Evolutionary conservation across 1,140 invertebrate genomes (phyloP).

Genomic region (Pentalonia nigronervosa): DNA sequence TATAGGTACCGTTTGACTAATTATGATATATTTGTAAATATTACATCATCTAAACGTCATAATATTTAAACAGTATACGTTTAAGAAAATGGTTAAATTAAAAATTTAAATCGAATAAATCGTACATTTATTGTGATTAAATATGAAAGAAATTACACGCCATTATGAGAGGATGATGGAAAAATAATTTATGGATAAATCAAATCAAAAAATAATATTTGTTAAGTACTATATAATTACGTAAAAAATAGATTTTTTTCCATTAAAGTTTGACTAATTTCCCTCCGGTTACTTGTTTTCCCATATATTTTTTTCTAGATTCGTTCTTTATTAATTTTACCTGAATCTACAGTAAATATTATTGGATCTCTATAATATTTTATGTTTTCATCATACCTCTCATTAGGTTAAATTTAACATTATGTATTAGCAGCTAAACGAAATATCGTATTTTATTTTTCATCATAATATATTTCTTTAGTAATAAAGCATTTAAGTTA

Average conservation of each 20-base stretch:
- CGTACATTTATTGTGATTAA: background rate
- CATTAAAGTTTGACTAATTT: background rate
- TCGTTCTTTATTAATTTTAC: background rate
- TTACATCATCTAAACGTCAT: background rate
- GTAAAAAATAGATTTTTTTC: background rate
- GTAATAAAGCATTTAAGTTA: background rate
- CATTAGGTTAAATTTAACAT: background rate
- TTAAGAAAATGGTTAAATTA: background rate
- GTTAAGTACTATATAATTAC: background rate
- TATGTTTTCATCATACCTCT: background rate
- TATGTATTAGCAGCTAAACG: background rate
- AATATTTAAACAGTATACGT: background rate
- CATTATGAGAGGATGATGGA: too few relatives aligned
- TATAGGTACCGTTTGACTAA: background rate
- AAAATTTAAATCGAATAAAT: background rate
- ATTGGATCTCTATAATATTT: background rate
- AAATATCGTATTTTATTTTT: background rate
- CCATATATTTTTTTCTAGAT: background rate
- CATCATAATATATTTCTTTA: background rate
- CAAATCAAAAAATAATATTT: conserved; percentile 10
- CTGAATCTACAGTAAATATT: background rate
- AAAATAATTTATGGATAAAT: background rate
- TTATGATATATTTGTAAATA: background rate
- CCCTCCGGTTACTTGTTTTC: background rate
- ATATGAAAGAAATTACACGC: background rate